Conservation (phyloP, 2,797 vertebrate species). For the Danio kyathit region DNA sequence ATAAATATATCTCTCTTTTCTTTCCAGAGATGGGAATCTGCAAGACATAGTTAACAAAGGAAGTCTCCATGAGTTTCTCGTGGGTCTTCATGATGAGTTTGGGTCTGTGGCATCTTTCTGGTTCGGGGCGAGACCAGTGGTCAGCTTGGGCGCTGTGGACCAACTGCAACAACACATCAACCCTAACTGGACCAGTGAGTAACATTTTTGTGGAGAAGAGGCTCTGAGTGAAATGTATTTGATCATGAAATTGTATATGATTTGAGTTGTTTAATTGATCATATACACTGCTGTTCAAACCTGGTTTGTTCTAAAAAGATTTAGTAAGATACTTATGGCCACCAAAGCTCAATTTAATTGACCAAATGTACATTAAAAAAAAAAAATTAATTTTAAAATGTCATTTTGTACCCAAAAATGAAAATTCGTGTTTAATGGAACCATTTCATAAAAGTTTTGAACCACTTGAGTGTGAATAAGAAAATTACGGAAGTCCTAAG, state of each 20-base stretch:
- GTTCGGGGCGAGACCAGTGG: slow-evolving; percentile 92
- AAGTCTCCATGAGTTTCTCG: slow-evolving; percentile 93
- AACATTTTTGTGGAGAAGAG: background rate
- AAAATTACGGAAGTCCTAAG: no score
- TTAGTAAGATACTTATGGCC: background rate
- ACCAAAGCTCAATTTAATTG: background rate
- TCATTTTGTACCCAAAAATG: background rate
- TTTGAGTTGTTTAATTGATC: background rate
- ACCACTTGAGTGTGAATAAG: no score
- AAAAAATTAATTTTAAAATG: background rate
- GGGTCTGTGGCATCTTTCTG: slow-evolving; percentile 94
- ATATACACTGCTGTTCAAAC: background rate
- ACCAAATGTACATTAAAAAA: background rate
- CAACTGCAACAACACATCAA: slow-evolving; percentile 91
- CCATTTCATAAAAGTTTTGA: no score
- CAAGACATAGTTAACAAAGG: slow-evolving; percentile 90
- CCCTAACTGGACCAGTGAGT: slow-evolving; percentile 90
- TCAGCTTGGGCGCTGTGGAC: slow-evolving; percentile 89
- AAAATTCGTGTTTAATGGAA: no score
- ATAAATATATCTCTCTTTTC: background rate
- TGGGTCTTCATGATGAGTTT: slow-evolving; percentile 89
- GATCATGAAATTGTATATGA: background rate
- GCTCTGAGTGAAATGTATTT: background rate
- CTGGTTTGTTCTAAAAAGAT: no score
- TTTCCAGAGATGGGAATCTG: slow-evolving; percentile 91